Evolutionary conservation across 1,140 invertebrate species (phyloP), one percentile per base, ranked within the genome.

Genomic region (Rhopalosiphum maidis): DNA sequence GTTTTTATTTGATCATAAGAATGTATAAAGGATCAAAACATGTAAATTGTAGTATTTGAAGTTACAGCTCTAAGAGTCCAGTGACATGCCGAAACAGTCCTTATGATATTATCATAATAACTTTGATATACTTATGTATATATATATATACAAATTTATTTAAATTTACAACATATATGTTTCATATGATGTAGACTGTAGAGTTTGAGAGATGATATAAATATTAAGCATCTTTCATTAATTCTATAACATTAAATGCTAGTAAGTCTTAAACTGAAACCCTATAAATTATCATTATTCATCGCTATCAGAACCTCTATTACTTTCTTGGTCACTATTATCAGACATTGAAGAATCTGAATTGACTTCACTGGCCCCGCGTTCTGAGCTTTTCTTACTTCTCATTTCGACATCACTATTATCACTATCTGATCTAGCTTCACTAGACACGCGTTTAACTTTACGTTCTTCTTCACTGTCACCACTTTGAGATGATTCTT

Each of bases 301-400:
- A 51, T 92, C 90, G 37, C 91, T 93, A 54, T 92, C 91, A 15
- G 91, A 92, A 85, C 43, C 91, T 85, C 77, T 92, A 23, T 37
- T 82, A 23, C 91, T 92, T 41, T 93, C 91, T 93, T 83, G 68
- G 1, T 93, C 82, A 85, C 91, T 93, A 43, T 86, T 86, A 43
- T 92, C 91, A 41, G 91, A 86, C 7, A 86, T 43, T 37, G 91
- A 93, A 86, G 91, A 86, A 6, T 93, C 91, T 41, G 91, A 37
- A 85, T 93, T 86, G n/a, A 6, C 48, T 30, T 92, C 91, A 3
- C 91, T 93, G 18, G 48, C 91, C 3, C 82, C 91, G 23, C 37
- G 91, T 43, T 83, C 43, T 30, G 91, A 54, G 22, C 82, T 85
- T 55, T 37, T 93, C 43, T 93, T 85, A 37, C 25, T 85, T 54